Base-by-base conservation (phyloP, 2,888 invertebrate genomes). In the Eristalinus aeneus region DNA sequence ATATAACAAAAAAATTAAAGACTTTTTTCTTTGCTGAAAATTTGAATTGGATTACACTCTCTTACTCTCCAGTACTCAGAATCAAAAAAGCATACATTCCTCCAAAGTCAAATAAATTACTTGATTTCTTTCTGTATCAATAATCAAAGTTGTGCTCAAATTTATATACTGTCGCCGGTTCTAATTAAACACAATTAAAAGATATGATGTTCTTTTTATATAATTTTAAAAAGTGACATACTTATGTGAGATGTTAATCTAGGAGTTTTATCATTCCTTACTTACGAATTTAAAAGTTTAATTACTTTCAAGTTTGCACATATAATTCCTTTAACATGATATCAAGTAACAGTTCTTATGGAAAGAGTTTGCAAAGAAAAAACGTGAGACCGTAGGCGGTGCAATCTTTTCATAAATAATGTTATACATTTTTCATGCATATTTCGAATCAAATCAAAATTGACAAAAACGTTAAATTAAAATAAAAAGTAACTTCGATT, bases 211-310 rank as follows among this genome's bases (percentile, higher is more conserved):
- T 5, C 6, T 46, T 16, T 12, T 39, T 39, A 4, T 16, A 6
- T 39, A 4, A 39, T 4, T 27, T 27, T 5, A 27, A 5, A 27
- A 27, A 27, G 27, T 27, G 27, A 27, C 27, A 27, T 34, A 34
- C 6, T 39, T 39, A 39, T 39, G 39, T 46, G 16, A 39, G 16
- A 46, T 46, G 9, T 16, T n/a, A 46, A 46, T 46, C 16, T 31
- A 58, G 31, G 27, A 65, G 39, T 23, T 46, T 10, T 16, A 56
- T 65, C 46, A 46, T 58, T 22, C 56, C 64, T 39, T 1, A 12
- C 39, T 8, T 46, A 20, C 11, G 31, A 74, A 65, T 65, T 58
- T 65, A 56, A 65, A 74, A 58, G 74, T 74, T 74, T 65, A 65
- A 74, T 74, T 74, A 32, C 64, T 27, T 34, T 22, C 6, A 20